Evolutionary conservation across 2,888 invertebrate species (phyloP).

Genomic region (Agapostemon virescens): DNA sequence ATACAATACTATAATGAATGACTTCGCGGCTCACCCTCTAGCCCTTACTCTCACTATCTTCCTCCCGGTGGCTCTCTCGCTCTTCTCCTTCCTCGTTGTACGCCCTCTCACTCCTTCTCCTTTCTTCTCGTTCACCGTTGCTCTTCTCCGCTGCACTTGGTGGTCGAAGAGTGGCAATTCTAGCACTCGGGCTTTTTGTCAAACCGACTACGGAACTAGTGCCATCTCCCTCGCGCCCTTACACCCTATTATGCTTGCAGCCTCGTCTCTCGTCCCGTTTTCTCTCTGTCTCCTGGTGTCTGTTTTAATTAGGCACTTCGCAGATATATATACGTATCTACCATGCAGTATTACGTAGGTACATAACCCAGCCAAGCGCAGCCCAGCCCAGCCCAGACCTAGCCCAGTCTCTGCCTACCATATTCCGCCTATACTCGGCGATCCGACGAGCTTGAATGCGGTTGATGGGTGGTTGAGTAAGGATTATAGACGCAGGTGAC

Average conservation of each 20-base stretch:
- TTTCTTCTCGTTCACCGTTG: constrained; percentile 64
- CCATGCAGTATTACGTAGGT: constrained; percentile 60
- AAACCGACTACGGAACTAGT: constrained; percentile 75
- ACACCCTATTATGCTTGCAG: constrained; percentile 73
- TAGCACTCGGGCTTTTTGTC: constrained; percentile 78
- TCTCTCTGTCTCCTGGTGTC: constrained; percentile 79
- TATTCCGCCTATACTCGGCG: constrained; percentile 74
- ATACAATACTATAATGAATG: constrained; percentile 80
- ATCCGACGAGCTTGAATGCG: constrained; percentile 75
- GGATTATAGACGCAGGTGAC: constrained; percentile 78
- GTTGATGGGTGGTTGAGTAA: constrained; percentile 79
- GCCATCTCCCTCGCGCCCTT: constrained; percentile 75
- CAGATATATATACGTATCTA: constrained; percentile 64
- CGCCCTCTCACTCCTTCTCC: constrained; percentile 53
- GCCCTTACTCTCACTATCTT: constrained; percentile 59
- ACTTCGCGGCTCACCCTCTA: constrained; percentile 68
- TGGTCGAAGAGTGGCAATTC: constrained; percentile 80
- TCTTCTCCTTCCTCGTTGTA: constrained; percentile 49
- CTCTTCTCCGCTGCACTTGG: constrained; percentile 76
- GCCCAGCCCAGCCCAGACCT: constrained; percentile 57
- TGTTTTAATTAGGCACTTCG: constrained; percentile 82
- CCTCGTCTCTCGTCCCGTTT: constrained; percentile 69
- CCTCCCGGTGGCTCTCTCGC: constrained; percentile 41
- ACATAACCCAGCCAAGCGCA: constrained; percentile 58
- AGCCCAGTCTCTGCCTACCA: constrained; percentile 50